Percentiles rank a stretch among this genome's conserved stretches.
These are phyloP conservation scores for Passer domesticus DNA, from an alignment of 2,113 vertebrate species.

Conservation along the genomic window DNA sequence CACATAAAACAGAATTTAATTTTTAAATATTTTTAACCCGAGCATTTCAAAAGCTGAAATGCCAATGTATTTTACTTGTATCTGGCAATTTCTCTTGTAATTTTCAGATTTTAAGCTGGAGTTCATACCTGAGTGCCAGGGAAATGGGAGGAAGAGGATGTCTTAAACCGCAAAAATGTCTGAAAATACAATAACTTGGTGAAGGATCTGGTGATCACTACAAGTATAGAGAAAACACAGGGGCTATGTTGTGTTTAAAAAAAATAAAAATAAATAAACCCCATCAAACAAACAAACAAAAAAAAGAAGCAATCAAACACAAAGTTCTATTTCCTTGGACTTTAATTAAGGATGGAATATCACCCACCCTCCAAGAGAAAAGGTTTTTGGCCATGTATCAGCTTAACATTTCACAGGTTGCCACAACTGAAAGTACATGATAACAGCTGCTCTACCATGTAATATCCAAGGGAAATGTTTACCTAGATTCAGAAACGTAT, in stretches of 20 bases:
- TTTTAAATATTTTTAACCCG: neutral
- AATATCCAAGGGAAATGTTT: neutral
- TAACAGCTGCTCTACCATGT: neutral
- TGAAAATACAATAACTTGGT: neutral
- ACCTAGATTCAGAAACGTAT: neutral
- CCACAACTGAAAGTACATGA: neutral
- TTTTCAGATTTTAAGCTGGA: neutral
- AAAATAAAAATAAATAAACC: accelerated
- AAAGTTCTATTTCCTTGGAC: neutral
- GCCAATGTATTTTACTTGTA: neutral
- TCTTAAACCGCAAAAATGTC: neutral
- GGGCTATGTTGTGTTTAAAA: neutral
- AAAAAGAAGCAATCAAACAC: neutral
- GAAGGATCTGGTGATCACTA: neutral
- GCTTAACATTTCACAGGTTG: neutral
- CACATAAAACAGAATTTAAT: neutral
- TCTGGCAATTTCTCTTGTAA: neutral
- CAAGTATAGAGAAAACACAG: neutral
- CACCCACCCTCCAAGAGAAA: neutral
- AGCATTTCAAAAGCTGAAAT: neutral
- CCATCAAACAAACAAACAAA: neutral
- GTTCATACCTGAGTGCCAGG: neutral
- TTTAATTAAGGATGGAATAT: neutral
- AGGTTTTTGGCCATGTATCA: neutral
- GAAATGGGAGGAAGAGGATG: neutral